Evolutionary conservation across 35 echinoderm and acorn worm species (phyloP).

Genomic region (Ophioderma brevispina): DNA sequence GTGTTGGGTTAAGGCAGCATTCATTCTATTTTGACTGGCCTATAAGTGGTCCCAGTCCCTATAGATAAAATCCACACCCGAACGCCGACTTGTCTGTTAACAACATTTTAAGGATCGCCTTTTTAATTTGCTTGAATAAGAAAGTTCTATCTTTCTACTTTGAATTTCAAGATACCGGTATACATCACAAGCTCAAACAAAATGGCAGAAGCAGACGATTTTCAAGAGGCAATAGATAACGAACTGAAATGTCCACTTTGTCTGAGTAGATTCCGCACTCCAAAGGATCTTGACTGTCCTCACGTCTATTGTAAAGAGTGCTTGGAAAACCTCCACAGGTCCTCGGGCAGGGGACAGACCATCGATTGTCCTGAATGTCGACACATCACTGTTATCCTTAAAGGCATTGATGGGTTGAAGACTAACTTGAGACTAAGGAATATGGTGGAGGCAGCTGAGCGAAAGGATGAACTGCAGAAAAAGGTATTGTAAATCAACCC

Average conservation of each 20-base stretch:
- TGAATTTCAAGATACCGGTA: too few relatives aligned
- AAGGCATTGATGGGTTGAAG: not conserved
- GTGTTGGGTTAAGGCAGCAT: too few relatives aligned
- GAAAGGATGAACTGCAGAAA: not conserved
- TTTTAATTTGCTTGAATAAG: too few relatives aligned
- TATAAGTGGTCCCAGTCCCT: too few relatives aligned
- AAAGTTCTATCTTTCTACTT: too few relatives aligned
- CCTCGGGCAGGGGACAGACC: not conserved
- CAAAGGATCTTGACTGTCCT: conserved; percentile 2
- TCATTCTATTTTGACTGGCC: too few relatives aligned
- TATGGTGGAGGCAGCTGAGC: not conserved
- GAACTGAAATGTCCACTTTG: not conserved
- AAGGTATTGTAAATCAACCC: too few relatives aligned
- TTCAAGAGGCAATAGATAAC: not conserved
- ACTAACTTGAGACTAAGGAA: not conserved
- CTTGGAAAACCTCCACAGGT: not conserved
- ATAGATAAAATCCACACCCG: too few relatives aligned
- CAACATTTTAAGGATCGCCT: too few relatives aligned
- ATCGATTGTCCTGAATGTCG: not conserved
- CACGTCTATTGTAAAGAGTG: conserved; percentile 1
- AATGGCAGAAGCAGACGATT: too few relatives aligned
- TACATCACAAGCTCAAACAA: too few relatives aligned
- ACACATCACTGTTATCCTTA: not conserved
- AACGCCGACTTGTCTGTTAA: too few relatives aligned
- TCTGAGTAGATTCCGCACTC: not conserved